A percentile compares a stretch with the other conserved stretches of the same genome.
Conservation (phyloP, 2,797 vertebrate species). For the Apodemus agrarius region DNA sequence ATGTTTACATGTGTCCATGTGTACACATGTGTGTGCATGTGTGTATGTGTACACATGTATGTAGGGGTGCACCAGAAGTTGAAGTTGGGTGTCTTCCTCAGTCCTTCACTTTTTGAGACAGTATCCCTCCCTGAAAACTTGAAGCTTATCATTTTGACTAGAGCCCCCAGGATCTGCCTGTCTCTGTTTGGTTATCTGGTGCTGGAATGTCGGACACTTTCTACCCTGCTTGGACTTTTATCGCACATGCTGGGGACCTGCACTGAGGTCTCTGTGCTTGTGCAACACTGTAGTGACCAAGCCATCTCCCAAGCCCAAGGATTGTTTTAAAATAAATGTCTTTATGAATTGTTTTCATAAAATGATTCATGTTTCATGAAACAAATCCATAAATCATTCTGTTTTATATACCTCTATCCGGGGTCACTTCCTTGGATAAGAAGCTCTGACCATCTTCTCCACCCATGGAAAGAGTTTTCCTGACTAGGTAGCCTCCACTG, state of each 20-base stretch:
- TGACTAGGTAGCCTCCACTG: not conserved
- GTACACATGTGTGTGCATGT: accelerated
- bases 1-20: too few species aligned
- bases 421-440: not conserved
- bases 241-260: not conserved
- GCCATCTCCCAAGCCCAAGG: not conserved
- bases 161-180: not conserved
- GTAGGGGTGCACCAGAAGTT: not conserved
- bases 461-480: not conserved
- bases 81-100: not conserved
- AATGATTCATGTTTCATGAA: not conserved
- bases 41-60: not conserved
- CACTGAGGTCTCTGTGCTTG: too few species aligned
- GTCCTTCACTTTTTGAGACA: not conserved
- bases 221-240: not conserved
- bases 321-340: not conserved
- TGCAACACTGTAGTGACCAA: not conserved
- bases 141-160: not conserved
- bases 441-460: not conserved
- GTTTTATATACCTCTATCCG: not conserved
- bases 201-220: not conserved
- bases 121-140: not conserved
- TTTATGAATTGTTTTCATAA: not conserved
- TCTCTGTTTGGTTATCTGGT: not conserved
- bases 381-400: not conserved